Percentiles rank a stretch among this genome's conserved stretches.
phyloP scores from a whole-genome alignment of 2,888 invertebrate species.

The Leptinotarsa haldemani region DNA sequence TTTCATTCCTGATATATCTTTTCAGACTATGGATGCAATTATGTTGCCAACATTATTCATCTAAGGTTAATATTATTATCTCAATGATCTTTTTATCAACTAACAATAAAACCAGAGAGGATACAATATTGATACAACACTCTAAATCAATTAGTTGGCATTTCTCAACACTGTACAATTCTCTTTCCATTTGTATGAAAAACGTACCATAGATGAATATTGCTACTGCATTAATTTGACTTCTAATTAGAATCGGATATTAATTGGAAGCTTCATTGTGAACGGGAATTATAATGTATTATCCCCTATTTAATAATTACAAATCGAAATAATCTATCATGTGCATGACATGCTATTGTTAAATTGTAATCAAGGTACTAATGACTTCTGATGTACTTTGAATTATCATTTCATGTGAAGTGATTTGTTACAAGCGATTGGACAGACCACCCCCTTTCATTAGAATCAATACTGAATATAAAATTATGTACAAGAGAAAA shows the following conservation, averaged over 20 bases:
- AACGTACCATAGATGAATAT: neutral
- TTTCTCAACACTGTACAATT: no score
- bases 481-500: no score
- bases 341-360: constrained; percentile 7
- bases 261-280: constrained; percentile 7
- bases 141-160: no score
- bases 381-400: constrained; percentile 6
- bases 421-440: neutral
- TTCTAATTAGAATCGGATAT: constrained; percentile 4
- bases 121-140: no score
- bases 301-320: constrained; percentile 5
- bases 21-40: no score
- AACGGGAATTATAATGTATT: neutral
- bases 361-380: constrained; percentile 3
- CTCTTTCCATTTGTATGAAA: no score
- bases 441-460: neutral
- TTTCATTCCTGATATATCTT: no score
- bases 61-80: no score
- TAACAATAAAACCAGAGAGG: no score
- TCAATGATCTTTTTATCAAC: no score
- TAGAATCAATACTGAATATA: no score
- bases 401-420: neutral
- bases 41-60: no score
- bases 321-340: constrained; percentile 14
- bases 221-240: neutral